phyloP scores from a whole-genome alignment of 2,113 vertebrate genomes.

The Dolichotis patagonum region DNA sequence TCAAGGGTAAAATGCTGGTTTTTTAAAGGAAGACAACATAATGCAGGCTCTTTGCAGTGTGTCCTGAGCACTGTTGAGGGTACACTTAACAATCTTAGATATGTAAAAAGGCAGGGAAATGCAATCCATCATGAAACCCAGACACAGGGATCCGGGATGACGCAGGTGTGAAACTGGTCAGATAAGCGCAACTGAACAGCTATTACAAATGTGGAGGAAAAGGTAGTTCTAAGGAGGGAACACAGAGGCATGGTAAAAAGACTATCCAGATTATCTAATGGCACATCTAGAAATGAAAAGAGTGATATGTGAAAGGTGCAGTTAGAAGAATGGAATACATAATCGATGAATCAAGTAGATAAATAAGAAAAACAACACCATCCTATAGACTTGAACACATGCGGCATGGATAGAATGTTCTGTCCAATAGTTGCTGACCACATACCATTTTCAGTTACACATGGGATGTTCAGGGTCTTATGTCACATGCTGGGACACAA shows the following conservation, averaged over 20 bases:
- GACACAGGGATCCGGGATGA: neutral
- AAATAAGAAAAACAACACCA: neutral
- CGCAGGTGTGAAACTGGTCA: neutral
- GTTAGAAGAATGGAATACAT: neutral
- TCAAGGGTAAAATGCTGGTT: neutral
- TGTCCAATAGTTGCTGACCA: neutral
- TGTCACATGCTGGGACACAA: neutral
- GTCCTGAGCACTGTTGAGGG: neutral
- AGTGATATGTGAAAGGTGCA: neutral
- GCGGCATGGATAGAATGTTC: neutral
- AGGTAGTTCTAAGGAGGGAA: neutral
- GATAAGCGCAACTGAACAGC: neutral
- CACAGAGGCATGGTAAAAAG: neutral
- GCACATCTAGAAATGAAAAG: neutral
- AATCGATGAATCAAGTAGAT: neutral
- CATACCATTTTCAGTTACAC: neutral
- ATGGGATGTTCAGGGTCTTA: neutral
- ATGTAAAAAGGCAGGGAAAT: neutral
- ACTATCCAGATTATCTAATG: neutral
- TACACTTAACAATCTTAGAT: neutral
- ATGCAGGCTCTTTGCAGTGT: neutral
- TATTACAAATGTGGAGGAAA: constrained; percentile 1
- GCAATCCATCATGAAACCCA: neutral
- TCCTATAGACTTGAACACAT: neutral
- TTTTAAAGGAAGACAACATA: neutral